phyloP scores from a whole-genome alignment of 2,888 invertebrate species.

The Lycaena phlaeas region DNA sequence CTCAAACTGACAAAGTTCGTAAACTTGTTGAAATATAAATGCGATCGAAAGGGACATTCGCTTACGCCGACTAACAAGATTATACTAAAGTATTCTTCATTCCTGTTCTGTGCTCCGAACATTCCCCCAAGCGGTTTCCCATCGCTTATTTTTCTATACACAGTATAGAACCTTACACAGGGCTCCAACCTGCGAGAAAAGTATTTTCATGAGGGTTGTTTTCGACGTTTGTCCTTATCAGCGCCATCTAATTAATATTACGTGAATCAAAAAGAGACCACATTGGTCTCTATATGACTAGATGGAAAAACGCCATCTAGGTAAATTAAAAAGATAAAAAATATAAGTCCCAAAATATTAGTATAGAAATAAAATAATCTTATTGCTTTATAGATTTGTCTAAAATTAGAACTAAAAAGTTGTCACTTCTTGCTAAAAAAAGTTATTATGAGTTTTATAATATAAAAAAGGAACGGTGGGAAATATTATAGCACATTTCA shows the following conservation, averaged over 20 bases:
- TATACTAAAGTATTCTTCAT: conserved; percentile 42
- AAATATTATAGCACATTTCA: no score
- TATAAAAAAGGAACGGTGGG: no score
- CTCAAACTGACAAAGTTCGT: conserved; percentile 24
- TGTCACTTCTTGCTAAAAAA: no score
- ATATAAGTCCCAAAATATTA: not conserved
- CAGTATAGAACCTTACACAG: conserved; percentile 29
- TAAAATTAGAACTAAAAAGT: no score
- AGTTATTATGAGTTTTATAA: no score
- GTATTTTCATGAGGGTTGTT: conserved; percentile 42
- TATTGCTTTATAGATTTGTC: no score
- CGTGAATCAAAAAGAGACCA: not conserved
- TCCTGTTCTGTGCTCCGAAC: conserved; percentile 28
- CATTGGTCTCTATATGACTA: no score
- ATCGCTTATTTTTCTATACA: conserved; percentile 40
- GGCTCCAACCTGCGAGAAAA: conserved; percentile 55
- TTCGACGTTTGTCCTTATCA: conserved; percentile 21
- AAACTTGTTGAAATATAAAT: conserved; percentile 32
- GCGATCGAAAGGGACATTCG: conserved; percentile 25
- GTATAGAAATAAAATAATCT: no score
- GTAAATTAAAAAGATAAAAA: not conserved
- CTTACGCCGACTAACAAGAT: conserved; percentile 38
- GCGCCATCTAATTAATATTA: conserved; percentile 30
- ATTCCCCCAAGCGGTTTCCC: conserved; percentile 43
- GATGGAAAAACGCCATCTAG: conserved; percentile 23